Percentiles rank a stretch among this genome's conserved stretches.
Conservation (phyloP, 2,113 vertebrate species). For the Crypturellus undulatus region DNA sequence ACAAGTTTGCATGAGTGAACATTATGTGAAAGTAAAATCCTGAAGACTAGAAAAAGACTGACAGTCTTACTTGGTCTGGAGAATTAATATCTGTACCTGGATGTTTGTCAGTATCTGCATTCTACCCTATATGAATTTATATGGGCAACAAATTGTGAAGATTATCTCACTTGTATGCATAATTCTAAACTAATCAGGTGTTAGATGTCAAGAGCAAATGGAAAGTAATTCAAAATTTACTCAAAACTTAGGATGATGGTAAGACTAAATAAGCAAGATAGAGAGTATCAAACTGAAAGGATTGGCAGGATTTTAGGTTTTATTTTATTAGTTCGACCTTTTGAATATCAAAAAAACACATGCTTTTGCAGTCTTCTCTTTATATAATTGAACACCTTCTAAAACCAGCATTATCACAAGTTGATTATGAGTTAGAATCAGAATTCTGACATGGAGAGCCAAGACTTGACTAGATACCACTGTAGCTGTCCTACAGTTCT, state of each 20-base stretch:
- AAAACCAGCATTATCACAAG: constrained; percentile 2
- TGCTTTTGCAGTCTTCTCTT: background rate
- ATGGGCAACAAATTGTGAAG: background rate
- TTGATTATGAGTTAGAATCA: constrained; percentile 22
- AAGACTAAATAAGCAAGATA: background rate
- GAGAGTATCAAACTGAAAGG: background rate
- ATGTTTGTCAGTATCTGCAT: background rate
- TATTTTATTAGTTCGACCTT: background rate
- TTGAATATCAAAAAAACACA: background rate
- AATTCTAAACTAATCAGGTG: background rate
- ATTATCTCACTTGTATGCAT: background rate
- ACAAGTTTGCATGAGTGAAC: background rate
- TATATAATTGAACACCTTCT: background rate
- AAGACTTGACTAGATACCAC: background rate
- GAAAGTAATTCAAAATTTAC: background rate
- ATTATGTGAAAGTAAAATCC: background rate
- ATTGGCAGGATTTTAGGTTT: background rate
- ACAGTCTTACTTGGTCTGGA: background rate
- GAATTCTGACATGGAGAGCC: background rate
- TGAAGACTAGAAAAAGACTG: background rate
- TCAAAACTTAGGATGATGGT: background rate
- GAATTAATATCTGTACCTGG: background rate
- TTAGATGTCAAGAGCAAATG: background rate
- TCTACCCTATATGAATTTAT: background rate
- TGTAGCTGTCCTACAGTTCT: background rate